phyloP scores from a whole-genome alignment of 2,113 vertebrate species.

The Nesoenas mayeri region DNA sequence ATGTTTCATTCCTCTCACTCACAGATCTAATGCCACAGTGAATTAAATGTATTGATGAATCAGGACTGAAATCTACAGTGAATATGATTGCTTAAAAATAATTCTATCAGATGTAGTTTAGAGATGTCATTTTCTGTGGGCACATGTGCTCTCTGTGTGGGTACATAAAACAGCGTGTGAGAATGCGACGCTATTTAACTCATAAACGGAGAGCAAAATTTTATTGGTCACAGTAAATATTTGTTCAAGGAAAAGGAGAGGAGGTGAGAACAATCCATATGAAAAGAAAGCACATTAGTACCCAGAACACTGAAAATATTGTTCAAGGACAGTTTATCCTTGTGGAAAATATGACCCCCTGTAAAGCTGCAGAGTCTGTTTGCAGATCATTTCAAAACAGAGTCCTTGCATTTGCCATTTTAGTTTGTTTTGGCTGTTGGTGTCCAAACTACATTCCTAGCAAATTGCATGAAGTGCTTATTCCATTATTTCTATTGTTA shows the following conservation, averaged over 20 bases:
- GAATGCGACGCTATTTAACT: slow-evolving; percentile 52
- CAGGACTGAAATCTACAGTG: slow-evolving; percentile 35
- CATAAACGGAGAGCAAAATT: slow-evolving; percentile 49
- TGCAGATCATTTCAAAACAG: slow-evolving; percentile 69
- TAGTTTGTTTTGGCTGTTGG: slow-evolving; percentile 72
- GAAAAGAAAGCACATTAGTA: slow-evolving; percentile 50
- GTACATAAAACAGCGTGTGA: slow-evolving; percentile 28
- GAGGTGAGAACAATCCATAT: slow-evolving; percentile 44
- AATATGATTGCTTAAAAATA: slow-evolving; percentile 53
- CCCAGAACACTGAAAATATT: slow-evolving; percentile 49
- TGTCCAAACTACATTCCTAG: slow-evolving; percentile 70
- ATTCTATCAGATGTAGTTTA: slow-evolving; percentile 29
- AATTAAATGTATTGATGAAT: slow-evolving; percentile 51
- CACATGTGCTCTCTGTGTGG: neutral
- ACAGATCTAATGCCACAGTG: slow-evolving; percentile 21
- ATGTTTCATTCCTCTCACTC: slow-evolving; percentile 11
- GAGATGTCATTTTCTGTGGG: slow-evolving; percentile 52
- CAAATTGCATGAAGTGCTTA: slow-evolving; percentile 69
- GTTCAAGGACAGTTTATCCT: slow-evolving; percentile 69
- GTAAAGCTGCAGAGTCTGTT: slow-evolving; percentile 59
- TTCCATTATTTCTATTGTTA: slow-evolving; percentile 71
- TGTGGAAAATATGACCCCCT: slow-evolving; percentile 67
- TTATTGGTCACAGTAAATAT: slow-evolving; percentile 65
- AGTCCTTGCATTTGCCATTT: slow-evolving; percentile 70
- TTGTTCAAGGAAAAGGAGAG: slow-evolving; percentile 36